Evolutionary conservation across 2,113 vertebrate species (phyloP).

Genomic region (Spermophilus dauricus): DNA sequence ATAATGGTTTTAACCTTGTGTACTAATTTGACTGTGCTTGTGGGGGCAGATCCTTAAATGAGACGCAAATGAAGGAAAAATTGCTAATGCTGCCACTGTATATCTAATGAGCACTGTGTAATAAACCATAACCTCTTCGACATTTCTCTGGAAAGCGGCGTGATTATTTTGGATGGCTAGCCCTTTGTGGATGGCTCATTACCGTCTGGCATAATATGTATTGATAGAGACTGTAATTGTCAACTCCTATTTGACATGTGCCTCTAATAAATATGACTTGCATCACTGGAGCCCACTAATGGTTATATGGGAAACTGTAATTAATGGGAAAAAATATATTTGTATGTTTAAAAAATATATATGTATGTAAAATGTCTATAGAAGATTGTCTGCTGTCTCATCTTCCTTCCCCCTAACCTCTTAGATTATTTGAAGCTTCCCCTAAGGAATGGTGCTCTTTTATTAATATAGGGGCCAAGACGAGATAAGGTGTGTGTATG

Average conservation of each 20-base stretch:
- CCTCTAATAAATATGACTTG: slow-evolving; percentile 97
- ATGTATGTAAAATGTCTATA: slow-evolving; percentile 36
- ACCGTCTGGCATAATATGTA: slow-evolving; percentile 95
- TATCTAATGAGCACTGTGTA: slow-evolving; percentile 93
- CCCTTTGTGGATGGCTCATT: slow-evolving; percentile 95
- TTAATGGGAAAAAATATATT: slow-evolving; percentile 85
- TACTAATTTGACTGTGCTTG: slow-evolving; percentile 89
- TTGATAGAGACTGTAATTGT: slow-evolving; percentile 97
- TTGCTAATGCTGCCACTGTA: slow-evolving; percentile 90
- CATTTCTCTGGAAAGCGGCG: slow-evolving; percentile 92
- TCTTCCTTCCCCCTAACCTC: not conserved
- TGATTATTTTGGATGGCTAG: slow-evolving; percentile 94
- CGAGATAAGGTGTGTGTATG: not conserved
- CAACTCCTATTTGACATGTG: slow-evolving; percentile 97
- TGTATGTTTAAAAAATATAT: slow-evolving; percentile 81
- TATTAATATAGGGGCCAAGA: slow-evolving; percentile 34
- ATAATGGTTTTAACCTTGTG: slow-evolving; percentile 92
- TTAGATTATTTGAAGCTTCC: slow-evolving; percentile 69
- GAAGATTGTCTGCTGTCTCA: slow-evolving; percentile 55
- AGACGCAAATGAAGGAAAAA: slow-evolving; percentile 92
- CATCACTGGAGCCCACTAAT: slow-evolving; percentile 91
- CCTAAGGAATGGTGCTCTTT: slow-evolving; percentile 52
- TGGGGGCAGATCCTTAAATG: slow-evolving; percentile 90
- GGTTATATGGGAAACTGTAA: slow-evolving; percentile 89
- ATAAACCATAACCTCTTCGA: slow-evolving; percentile 94